A percentile compares a stretch with the other conserved stretches of the same genome.
These are phyloP conservation scores for Pseudonaja textilis DNA, from an alignment of 2,113 vertebrate species.

Conservation along the genomic window DNA sequence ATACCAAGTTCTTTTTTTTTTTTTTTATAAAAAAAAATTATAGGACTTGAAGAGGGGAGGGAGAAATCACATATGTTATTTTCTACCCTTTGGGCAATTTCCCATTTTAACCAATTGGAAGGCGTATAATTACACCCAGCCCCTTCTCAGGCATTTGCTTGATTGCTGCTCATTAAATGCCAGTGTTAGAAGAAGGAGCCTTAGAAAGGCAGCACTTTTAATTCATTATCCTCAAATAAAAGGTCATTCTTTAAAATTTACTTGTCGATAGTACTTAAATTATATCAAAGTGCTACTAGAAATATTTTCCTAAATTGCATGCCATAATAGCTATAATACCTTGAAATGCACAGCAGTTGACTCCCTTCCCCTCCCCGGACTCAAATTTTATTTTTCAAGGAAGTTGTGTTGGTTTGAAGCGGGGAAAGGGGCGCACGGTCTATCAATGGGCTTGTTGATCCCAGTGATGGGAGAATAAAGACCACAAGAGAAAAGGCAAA, in stretches of 20 bases:
- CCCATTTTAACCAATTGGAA: constrained; percentile 54
- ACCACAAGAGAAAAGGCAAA: neutral
- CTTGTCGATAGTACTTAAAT: constrained; percentile 48
- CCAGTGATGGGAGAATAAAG: neutral
- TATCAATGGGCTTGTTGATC: neutral
- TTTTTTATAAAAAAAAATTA: constrained; percentile 49
- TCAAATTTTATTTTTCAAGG: constrained; percentile 23
- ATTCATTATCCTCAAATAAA: constrained; percentile 46
- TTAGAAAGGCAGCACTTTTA: constrained; percentile 50
- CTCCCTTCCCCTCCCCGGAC: neutral
- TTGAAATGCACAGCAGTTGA: constrained; percentile 40
- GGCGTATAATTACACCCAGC: constrained; percentile 56
- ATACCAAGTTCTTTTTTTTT: constrained; percentile 48
- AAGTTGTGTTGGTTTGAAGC: constrained; percentile 2
- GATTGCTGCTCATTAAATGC: constrained; percentile 54
- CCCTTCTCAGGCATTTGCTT: constrained; percentile 38
- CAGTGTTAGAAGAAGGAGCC: constrained; percentile 19
- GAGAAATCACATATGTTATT: constrained; percentile 37
- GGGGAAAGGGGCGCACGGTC: constrained; percentile 3
- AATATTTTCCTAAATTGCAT: constrained; percentile 56
- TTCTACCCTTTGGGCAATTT: constrained; percentile 49
- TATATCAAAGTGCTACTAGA: constrained; percentile 51
- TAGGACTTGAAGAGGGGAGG: constrained; percentile 44
- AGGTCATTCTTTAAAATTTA: constrained; percentile 56
- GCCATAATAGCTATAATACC: constrained; percentile 42